These are phyloP conservation scores for Hipposideros larvatus DNA, from an alignment of 2,797 vertebrate genomes.

Conservation along the genomic window DNA sequence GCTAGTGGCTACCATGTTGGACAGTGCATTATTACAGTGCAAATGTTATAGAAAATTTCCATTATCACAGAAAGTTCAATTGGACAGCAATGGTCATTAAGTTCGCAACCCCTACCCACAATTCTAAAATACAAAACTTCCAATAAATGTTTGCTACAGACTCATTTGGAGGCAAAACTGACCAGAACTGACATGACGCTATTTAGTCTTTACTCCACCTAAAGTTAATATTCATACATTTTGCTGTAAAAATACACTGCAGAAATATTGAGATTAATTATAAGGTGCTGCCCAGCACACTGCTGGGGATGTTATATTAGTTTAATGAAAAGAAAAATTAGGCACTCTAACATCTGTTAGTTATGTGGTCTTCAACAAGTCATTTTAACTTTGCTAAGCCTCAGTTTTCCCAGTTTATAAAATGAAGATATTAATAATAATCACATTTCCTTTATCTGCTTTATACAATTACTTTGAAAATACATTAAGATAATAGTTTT, in stretches of 20 bases:
- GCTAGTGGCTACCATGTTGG: neutral
- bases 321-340: constrained; percentile 49
- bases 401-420: constrained; percentile 2
- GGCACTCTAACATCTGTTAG: neutral
- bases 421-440: neutral
- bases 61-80: neutral
- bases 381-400: neutral
- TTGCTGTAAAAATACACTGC: constrained; percentile 3
- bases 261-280: neutral
- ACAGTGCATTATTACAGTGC: neutral
- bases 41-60: neutral
- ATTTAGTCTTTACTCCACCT: neutral
- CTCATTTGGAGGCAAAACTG: neutral
- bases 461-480: constrained; percentile 17
- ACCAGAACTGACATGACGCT: neutral
- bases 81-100: neutral
- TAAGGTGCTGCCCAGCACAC: neutral
- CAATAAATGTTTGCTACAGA: neutral
- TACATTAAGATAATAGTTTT: neutral
- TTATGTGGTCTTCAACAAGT: neutral
- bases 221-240: neutral
- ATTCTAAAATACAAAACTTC: neutral
- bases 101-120: neutral
- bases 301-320: neutral
- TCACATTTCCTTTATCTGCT: constrained; percentile 4